Evolutionary conservation across 1,140 invertebrate species (phyloP), one percentile per base, ranked within the genome.

Genomic region (Polypedilum vanderplanki): DNA sequence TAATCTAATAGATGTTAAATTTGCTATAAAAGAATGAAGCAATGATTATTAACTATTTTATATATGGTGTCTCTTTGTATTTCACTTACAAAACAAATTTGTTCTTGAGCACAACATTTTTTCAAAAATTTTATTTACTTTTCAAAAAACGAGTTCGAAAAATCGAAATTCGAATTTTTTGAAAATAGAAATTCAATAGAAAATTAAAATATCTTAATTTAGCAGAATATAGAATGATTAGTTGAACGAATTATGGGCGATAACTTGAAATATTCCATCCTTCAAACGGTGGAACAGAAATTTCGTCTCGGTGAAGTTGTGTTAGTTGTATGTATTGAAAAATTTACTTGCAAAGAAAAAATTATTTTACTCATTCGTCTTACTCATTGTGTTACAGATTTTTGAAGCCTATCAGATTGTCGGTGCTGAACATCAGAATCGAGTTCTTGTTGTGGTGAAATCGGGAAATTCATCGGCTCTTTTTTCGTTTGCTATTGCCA

Each of bases 391-490:
- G 75, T 2, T 15, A 9, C 70, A 83, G 81, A 77, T 80, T 46
- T 81, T 82, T 33, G 80, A 83, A 74, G 80, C 80, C 8, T 83
- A 82, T 78, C 81, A 83, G 75, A 80, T 82, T 24, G 77, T 78
- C 57, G 80, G 79, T 1, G 80, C 78, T 73, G 80, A 81, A 76
- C 80, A 83, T 75, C 76, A 80, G 75, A 82, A 83, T 75, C 81
- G 83, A 17, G 79, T 92, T 46, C 79, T 93, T 64, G 88, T 89
- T 74, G 82, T 93, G 75, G 87, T 93, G 20, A 88, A 90, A 75
- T 88, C 90, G 77, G 84, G 85, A 74, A 82, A 81, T 15, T 87
- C 89, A 46, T 85, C 86, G 80, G 90, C 87, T 77, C 83, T 91
- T 77, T 87, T 91, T 77, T 84, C 90, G 74, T 86, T 91, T 77